Conservation (phyloP, 35 echinoderm and acorn worm genomes). For the Apostichopus japonicus region DNA sequence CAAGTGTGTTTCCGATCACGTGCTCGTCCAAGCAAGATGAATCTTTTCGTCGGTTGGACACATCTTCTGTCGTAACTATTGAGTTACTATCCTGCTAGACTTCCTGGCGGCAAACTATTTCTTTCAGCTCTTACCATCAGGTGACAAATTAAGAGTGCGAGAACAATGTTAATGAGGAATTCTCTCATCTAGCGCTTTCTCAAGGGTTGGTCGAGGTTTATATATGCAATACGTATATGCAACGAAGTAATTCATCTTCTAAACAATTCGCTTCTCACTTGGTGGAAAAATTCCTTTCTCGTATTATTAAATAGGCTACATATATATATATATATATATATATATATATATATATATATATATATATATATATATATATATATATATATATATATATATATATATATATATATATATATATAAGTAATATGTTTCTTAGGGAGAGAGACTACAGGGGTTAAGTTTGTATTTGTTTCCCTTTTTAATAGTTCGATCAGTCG, state of each 20-base stretch:
- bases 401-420: no score
- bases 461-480: no score
- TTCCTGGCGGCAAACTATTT: conserved; percentile 19
- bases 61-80: conserved; percentile 1
- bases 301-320: no score
- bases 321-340: no score
- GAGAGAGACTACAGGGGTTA: no score
- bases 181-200: not conserved
- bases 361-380: no score
- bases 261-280: not conserved
- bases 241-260: not conserved
- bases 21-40: not conserved
- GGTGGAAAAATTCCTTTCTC: no score
- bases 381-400: no score
- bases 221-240: not conserved
- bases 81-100: conserved; percentile 31
- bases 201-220: not conserved
- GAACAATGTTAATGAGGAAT: conserved; percentile 19
- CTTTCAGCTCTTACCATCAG: not conserved
- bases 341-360: no score
- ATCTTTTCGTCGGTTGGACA: conserved; percentile 16
- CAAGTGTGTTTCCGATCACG: not conserved
- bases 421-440: no score
- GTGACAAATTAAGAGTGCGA: conserved; percentile 19
- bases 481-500: no score